phyloP scores from a whole-genome alignment of 2,888 invertebrate species.

The Melipona bicolor region DNA sequence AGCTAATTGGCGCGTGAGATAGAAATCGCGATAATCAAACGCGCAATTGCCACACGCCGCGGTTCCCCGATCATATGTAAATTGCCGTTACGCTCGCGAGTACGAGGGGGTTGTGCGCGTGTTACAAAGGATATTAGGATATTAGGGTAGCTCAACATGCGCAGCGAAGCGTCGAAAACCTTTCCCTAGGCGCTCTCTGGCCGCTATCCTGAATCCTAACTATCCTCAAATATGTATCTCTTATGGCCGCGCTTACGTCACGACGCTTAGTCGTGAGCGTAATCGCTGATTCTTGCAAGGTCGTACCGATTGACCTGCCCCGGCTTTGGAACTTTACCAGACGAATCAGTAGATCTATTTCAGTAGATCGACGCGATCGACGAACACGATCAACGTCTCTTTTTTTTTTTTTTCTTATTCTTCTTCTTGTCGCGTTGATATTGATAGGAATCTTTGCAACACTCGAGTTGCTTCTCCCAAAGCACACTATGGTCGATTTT shows the following conservation, averaged over 20 bases:
- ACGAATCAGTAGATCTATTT: background rate
- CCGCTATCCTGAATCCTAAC: constrained; percentile 12
- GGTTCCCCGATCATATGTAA: constrained; percentile 51
- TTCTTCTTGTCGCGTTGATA: no score
- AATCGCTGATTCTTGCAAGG: constrained; percentile 12
- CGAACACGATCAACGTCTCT: background rate
- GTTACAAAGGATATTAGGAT: constrained; percentile 66
- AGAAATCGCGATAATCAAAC: constrained; percentile 64
- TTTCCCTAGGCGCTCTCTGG: background rate
- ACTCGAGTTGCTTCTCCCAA: no score
- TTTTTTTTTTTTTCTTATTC: background rate
- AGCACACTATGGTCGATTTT: no score
- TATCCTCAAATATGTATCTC: background rate
- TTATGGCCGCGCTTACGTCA: background rate
- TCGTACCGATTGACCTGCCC: constrained; percentile 20
- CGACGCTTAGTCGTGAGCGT: constrained; percentile 10
- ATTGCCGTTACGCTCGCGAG: constrained; percentile 29
- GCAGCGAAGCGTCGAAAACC: constrained; percentile 49
- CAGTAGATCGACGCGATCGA: constrained; percentile 2
- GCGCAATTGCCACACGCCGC: constrained; percentile 52
- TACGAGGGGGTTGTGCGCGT: constrained; percentile 16
- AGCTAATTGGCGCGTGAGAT: constrained; percentile 54
- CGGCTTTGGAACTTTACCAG: constrained; percentile 20
- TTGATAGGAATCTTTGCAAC: no score
- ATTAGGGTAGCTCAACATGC: constrained; percentile 44